phyloP scores from a whole-genome alignment of 2,888 invertebrate genomes.

The Euzophera pinguis region DNA sequence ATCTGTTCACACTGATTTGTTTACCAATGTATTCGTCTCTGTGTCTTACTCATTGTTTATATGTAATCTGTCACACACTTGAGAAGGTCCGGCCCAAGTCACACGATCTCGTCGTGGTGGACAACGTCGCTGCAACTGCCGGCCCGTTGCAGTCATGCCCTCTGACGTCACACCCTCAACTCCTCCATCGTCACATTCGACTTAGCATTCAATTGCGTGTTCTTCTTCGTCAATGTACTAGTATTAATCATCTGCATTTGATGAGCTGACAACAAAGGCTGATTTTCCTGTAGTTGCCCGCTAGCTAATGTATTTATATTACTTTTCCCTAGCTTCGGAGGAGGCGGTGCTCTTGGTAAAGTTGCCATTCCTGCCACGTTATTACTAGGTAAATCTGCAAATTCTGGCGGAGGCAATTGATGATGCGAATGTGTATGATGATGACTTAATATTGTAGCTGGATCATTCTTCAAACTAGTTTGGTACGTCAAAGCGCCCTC shows the following conservation, averaged over 20 bases:
- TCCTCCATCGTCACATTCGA: slow-evolving; percentile 86
- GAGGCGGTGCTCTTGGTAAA: slow-evolving; percentile 86
- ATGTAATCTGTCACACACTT: slow-evolving; percentile 69
- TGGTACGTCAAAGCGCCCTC: slow-evolving; percentile 79
- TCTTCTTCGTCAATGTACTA: slow-evolving; percentile 88
- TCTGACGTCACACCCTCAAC: slow-evolving; percentile 89
- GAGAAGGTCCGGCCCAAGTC: slow-evolving; percentile 78
- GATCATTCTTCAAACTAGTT: slow-evolving; percentile 82
- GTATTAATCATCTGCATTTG: slow-evolving; percentile 89
- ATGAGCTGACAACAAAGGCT: slow-evolving; percentile 85
- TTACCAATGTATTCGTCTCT: slow-evolving; percentile 6
- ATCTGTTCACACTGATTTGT: slow-evolving; percentile 5
- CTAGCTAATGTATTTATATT: slow-evolving; percentile 79
- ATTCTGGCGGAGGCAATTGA: slow-evolving; percentile 90
- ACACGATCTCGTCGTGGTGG: slow-evolving; percentile 75
- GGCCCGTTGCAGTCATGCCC: slow-evolving; percentile 78
- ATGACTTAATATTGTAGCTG: slow-evolving; percentile 86
- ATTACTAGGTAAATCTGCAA: slow-evolving; percentile 88
- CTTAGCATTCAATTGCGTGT: slow-evolving; percentile 82
- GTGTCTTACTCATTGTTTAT: slow-evolving; percentile 28
- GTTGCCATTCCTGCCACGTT: slow-evolving; percentile 79
- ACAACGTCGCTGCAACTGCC: slow-evolving; percentile 76
- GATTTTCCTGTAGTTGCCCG: slow-evolving; percentile 83
- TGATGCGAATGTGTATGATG: slow-evolving; percentile 88
- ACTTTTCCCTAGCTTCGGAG: slow-evolving; percentile 84